These are phyloP conservation scores for Columbina picui DNA, from an alignment of 2,113 vertebrate species.

Conservation along the genomic window DNA sequence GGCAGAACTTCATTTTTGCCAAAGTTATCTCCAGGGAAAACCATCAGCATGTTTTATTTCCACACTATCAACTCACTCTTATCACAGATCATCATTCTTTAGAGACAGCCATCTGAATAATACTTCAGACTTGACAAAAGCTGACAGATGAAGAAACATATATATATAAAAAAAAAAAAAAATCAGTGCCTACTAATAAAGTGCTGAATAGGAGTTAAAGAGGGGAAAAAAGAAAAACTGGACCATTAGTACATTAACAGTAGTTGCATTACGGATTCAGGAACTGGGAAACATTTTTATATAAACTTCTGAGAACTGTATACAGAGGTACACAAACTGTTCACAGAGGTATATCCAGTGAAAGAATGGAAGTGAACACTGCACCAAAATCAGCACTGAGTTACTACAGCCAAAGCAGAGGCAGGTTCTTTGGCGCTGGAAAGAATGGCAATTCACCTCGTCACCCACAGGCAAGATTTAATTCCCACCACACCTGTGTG, in stretches of 20 bases:
- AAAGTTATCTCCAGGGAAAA: conserved; percentile 58
- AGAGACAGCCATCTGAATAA: conserved; percentile 32
- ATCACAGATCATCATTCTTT: conserved; percentile 48
- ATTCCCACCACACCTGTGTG: not conserved
- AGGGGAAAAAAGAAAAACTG: not conserved
- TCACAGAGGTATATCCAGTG: not conserved
- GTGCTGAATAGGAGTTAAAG: not conserved
- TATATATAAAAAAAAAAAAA: not conserved
- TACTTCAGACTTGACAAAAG: conserved; percentile 20
- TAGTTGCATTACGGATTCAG: not conserved
- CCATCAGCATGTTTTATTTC: conserved; percentile 50
- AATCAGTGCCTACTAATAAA: not conserved
- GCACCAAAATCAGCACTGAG: not conserved
- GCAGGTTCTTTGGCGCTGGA: not conserved
- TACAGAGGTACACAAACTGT: not conserved
- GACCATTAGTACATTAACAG: not conserved
- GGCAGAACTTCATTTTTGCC: conserved; percentile 64
- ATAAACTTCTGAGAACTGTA: not conserved
- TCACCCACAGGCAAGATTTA: not conserved
- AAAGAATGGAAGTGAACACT: not conserved
- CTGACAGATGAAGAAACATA: not conserved
- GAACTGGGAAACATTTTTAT: not conserved
- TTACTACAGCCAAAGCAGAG: not conserved
- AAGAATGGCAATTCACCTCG: not conserved
- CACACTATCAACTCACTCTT: conserved; percentile 55